Evolutionary conservation across 2,888 invertebrate genomes (phyloP).

Genomic region (Campopleginae sp.): DNA sequence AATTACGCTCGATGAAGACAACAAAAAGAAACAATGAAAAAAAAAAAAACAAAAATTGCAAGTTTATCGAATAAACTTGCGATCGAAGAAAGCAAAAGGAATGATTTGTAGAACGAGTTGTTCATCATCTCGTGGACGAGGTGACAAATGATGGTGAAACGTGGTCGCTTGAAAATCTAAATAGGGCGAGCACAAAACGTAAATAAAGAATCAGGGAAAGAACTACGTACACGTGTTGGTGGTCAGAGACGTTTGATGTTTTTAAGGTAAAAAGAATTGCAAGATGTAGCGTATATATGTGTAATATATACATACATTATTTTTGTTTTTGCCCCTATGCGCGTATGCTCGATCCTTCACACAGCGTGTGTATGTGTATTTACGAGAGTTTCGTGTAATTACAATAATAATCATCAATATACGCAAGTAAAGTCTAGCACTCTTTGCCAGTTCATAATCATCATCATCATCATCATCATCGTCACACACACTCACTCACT

Average conservation of each 20-base stretch:
- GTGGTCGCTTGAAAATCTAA: neutral
- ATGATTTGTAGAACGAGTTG: conserved; percentile 28
- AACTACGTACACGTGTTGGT: conserved; percentile 64
- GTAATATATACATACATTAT: conserved; percentile 64
- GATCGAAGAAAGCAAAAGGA: conserved; percentile 52
- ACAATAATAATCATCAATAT: conserved; percentile 67
- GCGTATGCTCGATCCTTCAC: conserved; percentile 62
- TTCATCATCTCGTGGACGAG: conserved; percentile 47
- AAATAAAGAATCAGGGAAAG: conserved; percentile 52
- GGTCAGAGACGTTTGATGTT: conserved; percentile 65
- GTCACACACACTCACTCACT: conserved; percentile 68
- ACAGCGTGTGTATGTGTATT: conserved; percentile 57
- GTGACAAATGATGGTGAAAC: conserved; percentile 22
- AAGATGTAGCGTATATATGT: conserved; percentile 64
- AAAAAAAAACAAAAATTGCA: conserved; percentile 39
- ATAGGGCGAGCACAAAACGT: conserved; percentile 49
- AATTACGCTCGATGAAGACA: conserved; percentile 53
- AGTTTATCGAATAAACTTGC: conserved; percentile 23
- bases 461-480: too few species aligned
- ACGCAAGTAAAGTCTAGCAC: conserved; percentile 68
- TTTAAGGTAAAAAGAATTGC: conserved; percentile 67
- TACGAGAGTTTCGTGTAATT: conserved; percentile 62
- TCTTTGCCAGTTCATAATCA: conserved; percentile 68
- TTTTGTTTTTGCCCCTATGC: conserved; percentile 59
- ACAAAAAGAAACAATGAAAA: conserved; percentile 47